phyloP scores from a whole-genome alignment of 2,888 invertebrate species.

The Drosophila merina region DNA sequence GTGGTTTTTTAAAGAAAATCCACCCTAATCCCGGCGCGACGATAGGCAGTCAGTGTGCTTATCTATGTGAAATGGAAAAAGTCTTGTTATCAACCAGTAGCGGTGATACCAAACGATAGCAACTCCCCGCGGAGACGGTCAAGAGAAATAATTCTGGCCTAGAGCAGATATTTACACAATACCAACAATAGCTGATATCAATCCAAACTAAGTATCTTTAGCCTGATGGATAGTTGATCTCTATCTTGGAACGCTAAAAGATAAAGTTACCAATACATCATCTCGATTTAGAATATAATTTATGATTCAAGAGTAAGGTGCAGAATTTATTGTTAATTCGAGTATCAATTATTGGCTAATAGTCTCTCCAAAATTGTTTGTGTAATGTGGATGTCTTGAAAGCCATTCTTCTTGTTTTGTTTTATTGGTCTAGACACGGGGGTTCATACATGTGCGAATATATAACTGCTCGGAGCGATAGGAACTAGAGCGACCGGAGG shows the following conservation, averaged over 20 bases:
- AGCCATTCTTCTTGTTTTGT: slow-evolving; percentile 6
- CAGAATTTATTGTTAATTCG: slow-evolving; percentile 44
- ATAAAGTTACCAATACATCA: background rate
- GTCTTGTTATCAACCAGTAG: slow-evolving; percentile 56
- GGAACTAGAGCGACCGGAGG: slow-evolving; percentile 48
- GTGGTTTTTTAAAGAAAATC: slow-evolving; percentile 68
- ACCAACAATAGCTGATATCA: background rate
- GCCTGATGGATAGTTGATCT: background rate
- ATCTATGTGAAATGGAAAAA: slow-evolving; percentile 67
- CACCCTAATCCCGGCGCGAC: slow-evolving; percentile 57
- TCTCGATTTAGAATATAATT: slow-evolving; percentile 24
- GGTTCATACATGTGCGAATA: slow-evolving; percentile 19
- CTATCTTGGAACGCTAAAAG: background rate
- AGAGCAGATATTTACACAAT: slow-evolving; percentile 11
- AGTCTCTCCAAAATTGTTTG: slow-evolving; percentile 26
- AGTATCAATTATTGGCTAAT: slow-evolving; percentile 48
- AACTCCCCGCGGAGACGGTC: slow-evolving; percentile 1
- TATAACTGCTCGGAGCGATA: slow-evolving; percentile 46
- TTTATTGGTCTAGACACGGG: slow-evolving; percentile 38
- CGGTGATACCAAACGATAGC: slow-evolving; percentile 48
- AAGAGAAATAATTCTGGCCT: background rate
- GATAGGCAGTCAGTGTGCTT: slow-evolving; percentile 49
- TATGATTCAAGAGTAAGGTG: slow-evolving; percentile 27
- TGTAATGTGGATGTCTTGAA: slow-evolving; percentile 18
- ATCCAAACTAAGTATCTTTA: background rate